These are phyloP conservation scores for Gobio gobio DNA, from an alignment of 2,113 vertebrate genomes.

Conservation along the genomic window DNA sequence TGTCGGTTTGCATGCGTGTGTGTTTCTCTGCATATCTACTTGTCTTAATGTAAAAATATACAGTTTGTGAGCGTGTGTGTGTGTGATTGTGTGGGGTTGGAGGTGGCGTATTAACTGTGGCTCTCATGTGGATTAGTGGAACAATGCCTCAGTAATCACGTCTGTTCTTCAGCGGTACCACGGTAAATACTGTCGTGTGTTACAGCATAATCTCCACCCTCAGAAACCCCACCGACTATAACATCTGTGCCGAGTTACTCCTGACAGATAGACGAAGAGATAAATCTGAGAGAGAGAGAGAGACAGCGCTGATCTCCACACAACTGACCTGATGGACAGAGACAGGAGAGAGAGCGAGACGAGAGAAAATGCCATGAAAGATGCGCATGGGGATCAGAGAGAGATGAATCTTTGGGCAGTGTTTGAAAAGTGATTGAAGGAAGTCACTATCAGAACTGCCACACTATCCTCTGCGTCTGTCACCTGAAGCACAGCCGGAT, in stretches of 20 bases:
- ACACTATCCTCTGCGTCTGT: not conserved
- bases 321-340: conserved; percentile 21
- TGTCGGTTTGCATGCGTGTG: not conserved
- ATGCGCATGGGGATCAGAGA: not conserved
- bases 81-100: conserved; percentile 12
- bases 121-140: conserved; percentile 65
- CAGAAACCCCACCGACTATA: conserved; percentile 64
- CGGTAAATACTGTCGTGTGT: conserved; percentile 69
- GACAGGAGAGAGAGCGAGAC: not conserved
- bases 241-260: conserved; percentile 62
- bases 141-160: conserved; percentile 70
- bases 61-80: not conserved
- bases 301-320: not conserved
- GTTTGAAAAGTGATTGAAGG: not conserved
- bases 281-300: not conserved
- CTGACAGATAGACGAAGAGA: not conserved
- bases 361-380: conserved; percentile 26
- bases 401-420: not conserved
- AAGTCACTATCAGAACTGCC: not conserved
- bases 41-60: not conserved
- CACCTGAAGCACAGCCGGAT: not conserved
- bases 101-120: conserved; percentile 43
- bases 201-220: conserved; percentile 71
- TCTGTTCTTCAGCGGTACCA: conserved; percentile 65
- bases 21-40: not conserved